Evolutionary conservation across 2,113 vertebrate genomes (phyloP), one percentile per base, ranked within the genome.

Genomic region (Dromiciops gliroides): DNA sequence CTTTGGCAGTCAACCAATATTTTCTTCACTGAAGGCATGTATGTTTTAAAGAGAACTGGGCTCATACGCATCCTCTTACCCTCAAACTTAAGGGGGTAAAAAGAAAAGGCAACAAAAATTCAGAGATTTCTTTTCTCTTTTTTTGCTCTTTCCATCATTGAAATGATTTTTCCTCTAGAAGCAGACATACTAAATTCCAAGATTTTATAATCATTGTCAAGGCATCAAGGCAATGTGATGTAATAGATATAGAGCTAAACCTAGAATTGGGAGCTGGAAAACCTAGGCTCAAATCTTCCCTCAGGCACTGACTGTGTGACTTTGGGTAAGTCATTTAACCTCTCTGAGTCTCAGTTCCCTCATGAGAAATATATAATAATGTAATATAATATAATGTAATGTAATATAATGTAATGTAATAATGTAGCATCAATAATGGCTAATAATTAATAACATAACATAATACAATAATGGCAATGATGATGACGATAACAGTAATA

Each of bases 1-100:
- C 94, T 83, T n/a, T 97, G 92, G 89, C 88, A 91, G 92, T 94
- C 95, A 93, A 11, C 93, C 50, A 97, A 98, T 97, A 92, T 97
- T 97, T 97, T 96, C 94, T 93, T 53, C 93, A 97, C 92, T 95
- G 94, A 95, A 95, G 92, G 89, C 93, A 8, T 94, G 92, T 83
- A 25, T 94, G 92, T 93, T 94, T 96, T 95, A 96, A 93, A 75
- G 52, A 56, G 28, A 96, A 95, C 89, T 47, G 24, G 92, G 92
- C 94, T 96, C 97, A 95, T 96, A 97, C 95, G 9, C 5, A 90
- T 23, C 51, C 51, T 47, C 89, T 89, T 60, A 0, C 47, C 0
- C 0, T 5, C 37, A 23, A 83, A 83, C 7, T 83, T 44, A 37
- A 67, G 6, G 56, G 56, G 19, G 10, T n/a, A n/a, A n/a, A 19